phyloP scores from a whole-genome alignment of 2,797 vertebrate genomes.

The Sebastiscus albofasciatus region DNA sequence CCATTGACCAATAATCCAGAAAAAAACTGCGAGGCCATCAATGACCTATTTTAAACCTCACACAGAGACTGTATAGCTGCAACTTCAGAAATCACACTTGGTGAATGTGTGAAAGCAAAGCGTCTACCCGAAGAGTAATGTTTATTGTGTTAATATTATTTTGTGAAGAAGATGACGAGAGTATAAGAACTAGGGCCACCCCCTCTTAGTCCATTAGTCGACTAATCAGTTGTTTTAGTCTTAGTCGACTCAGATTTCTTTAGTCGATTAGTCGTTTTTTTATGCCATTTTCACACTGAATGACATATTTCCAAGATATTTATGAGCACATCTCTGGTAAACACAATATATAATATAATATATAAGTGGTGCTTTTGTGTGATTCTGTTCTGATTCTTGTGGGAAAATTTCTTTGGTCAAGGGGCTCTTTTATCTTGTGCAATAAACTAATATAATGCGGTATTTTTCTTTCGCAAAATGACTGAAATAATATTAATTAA shows the following conservation, averaged over 20 bases:
- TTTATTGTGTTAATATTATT: not conserved
- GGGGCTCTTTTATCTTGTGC: not conserved
- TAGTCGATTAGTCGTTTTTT: too few species aligned
- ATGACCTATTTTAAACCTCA: conserved; percentile 52
- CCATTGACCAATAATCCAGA: conserved; percentile 63
- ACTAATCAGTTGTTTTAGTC: too few species aligned
- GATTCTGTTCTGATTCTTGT: too few species aligned
- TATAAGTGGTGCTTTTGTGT: too few species aligned
- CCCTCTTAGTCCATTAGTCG: too few species aligned
- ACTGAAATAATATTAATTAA: not conserved
- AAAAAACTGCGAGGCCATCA: conserved; percentile 45
- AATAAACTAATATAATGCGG: not conserved
- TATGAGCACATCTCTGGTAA: too few species aligned
- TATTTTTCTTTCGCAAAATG: not conserved
- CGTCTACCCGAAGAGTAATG: not conserved
- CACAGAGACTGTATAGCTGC: conserved; percentile 9
- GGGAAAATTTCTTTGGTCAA: accelerated
- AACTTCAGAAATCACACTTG: conserved; percentile 2
- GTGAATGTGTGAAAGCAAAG: not conserved
- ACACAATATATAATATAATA: too few species aligned
- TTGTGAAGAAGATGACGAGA: not conserved
- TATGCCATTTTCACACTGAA: too few species aligned
- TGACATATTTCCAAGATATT: too few species aligned
- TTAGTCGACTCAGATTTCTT: accelerated
- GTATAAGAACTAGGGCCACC: not conserved